These are phyloP conservation scores for Eutrigla gurnardus DNA, from an alignment of 2,797 vertebrate genomes.

Conservation along the genomic window DNA sequence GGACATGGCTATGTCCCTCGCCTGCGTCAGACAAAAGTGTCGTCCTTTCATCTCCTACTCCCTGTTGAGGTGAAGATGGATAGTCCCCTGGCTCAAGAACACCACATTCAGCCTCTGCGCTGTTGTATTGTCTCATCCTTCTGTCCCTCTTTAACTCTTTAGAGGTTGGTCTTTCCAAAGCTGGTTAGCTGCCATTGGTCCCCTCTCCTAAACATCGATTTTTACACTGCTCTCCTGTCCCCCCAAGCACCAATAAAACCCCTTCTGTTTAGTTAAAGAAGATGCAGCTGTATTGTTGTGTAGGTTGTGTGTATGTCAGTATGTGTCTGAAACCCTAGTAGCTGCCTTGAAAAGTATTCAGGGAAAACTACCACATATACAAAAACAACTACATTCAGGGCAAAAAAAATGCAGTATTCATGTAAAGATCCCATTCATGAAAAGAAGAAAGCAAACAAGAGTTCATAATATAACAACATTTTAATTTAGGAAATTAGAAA, in stretches of 20 bases:
- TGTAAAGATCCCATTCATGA: not conserved
- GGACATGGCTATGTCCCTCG: slow-evolving; percentile 75
- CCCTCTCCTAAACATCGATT: slow-evolving; percentile 31
- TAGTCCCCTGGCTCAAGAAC: slow-evolving; percentile 73
- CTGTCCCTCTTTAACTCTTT: slow-evolving; percentile 70
- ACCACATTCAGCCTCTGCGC: slow-evolving; percentile 71
- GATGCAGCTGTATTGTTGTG: slow-evolving; percentile 7
- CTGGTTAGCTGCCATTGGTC: slow-evolving; percentile 70
- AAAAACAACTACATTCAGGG: not conserved
- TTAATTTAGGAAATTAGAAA: slow-evolving; percentile 86
- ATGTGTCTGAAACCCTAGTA: not conserved
- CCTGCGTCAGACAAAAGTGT: slow-evolving; percentile 80
- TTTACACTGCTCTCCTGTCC: slow-evolving; percentile 20
- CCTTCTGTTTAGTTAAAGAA: slow-evolving; percentile 36
- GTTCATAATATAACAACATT: slow-evolving; percentile 65
- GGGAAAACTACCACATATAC: not conserved
- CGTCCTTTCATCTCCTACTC: slow-evolving; percentile 80
- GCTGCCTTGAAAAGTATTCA: not conserved
- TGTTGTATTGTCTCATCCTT: slow-evolving; percentile 72
- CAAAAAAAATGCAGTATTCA: not conserved
- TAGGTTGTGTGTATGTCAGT: slow-evolving; percentile 13
- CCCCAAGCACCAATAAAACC: slow-evolving; percentile 16
- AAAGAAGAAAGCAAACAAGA: slow-evolving; percentile 44
- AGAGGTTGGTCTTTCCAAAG: slow-evolving; percentile 56
- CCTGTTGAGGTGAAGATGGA: slow-evolving; percentile 84